Evolutionary conservation across 2,797 vertebrate species (phyloP).

Genomic region (Urosaurus nigricauda): DNA sequence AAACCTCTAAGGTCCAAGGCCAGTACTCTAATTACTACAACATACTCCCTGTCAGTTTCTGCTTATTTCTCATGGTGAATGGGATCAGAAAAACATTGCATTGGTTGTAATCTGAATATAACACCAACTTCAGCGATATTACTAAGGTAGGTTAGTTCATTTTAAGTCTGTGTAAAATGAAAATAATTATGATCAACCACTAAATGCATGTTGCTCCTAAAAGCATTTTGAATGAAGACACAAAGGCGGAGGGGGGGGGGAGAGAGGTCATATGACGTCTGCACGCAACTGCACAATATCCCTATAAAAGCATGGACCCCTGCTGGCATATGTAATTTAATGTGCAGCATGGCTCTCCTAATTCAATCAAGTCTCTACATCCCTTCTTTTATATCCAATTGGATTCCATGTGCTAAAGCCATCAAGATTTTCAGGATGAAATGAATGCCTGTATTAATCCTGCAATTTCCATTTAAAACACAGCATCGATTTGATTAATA

Average conservation of each 20-base stretch:
- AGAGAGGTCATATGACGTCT: slow-evolving; percentile 69
- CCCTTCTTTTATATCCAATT: slow-evolving; percentile 97
- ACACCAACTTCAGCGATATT: slow-evolving; percentile 15
- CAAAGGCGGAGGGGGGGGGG: slow-evolving; percentile 45
- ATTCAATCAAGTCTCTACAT: slow-evolving; percentile 96
- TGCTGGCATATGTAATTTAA: slow-evolving; percentile 91
- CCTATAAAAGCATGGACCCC: slow-evolving; percentile 83
- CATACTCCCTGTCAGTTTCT: background rate
- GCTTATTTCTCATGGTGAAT: slow-evolving; percentile 35
- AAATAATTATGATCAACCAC: slow-evolving; percentile 51
- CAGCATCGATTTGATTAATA: slow-evolving; percentile 99
- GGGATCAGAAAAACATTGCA: background rate
- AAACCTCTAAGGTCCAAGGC: background rate
- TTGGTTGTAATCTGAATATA: background rate
- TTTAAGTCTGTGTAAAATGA: slow-evolving; percentile 54
- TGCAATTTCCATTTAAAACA: slow-evolving; percentile 99
- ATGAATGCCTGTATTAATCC: slow-evolving; percentile 99
- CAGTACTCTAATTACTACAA: background rate
- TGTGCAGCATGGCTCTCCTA: slow-evolving; percentile 89
- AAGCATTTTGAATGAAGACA: slow-evolving; percentile 44
- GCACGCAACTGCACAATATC: slow-evolving; percentile 77
- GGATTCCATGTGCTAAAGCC: slow-evolving; percentile 97
- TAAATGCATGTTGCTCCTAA: slow-evolving; percentile 54
- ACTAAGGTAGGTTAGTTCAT: slow-evolving; percentile 4
- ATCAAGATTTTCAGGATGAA: slow-evolving; percentile 99